A percentile compares a stretch with the other conserved stretches of the same genome.
These are phyloP conservation scores for Gobius niger DNA, from an alignment of 2,113 vertebrate species.

Conservation along the genomic window DNA sequence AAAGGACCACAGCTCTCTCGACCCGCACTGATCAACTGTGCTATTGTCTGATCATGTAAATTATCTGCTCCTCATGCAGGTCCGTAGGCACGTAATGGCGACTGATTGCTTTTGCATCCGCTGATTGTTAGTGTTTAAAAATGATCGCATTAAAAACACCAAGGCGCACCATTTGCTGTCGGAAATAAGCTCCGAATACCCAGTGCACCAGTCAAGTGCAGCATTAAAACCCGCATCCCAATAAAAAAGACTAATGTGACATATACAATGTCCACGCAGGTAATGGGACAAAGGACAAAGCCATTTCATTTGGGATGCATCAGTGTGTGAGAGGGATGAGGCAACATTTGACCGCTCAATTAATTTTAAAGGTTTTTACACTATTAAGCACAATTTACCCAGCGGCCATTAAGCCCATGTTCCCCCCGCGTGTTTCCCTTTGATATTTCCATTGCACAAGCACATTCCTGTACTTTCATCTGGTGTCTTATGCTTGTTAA, in stretches of 20 bases:
- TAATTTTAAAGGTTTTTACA: slow-evolving; percentile 71
- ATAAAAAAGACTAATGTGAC: slow-evolving; percentile 48
- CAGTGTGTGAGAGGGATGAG: slow-evolving; percentile 43
- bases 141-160: slow-evolving; percentile 38
- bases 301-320: slow-evolving; percentile 39
- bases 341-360: slow-evolving; percentile 65
- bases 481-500: slow-evolving; percentile 25
- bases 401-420: slow-evolving; percentile 40
- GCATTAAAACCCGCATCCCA: slow-evolving; percentile 26
- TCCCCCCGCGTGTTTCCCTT: slow-evolving; percentile 35
- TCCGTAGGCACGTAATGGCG: slow-evolving; percentile 48
- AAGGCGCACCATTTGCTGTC: slow-evolving; percentile 27
- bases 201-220: slow-evolving; percentile 22
- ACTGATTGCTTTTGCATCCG: slow-evolving; percentile 48
- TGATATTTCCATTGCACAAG: slow-evolving; percentile 55
- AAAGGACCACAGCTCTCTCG: slow-evolving; percentile 26
- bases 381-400: slow-evolving; percentile 65
- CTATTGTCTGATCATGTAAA: slow-evolving; percentile 46
- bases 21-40: slow-evolving; percentile 27
- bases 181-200: slow-evolving; percentile 20
- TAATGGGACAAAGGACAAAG: slow-evolving; percentile 44
- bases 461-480: slow-evolving; percentile 48
- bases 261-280: slow-evolving; percentile 29
- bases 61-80: slow-evolving; percentile 56
- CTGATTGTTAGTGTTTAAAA: slow-evolving; percentile 44